phyloP scores from a whole-genome alignment of 2,888 invertebrate species.

The Globia sparganii region DNA sequence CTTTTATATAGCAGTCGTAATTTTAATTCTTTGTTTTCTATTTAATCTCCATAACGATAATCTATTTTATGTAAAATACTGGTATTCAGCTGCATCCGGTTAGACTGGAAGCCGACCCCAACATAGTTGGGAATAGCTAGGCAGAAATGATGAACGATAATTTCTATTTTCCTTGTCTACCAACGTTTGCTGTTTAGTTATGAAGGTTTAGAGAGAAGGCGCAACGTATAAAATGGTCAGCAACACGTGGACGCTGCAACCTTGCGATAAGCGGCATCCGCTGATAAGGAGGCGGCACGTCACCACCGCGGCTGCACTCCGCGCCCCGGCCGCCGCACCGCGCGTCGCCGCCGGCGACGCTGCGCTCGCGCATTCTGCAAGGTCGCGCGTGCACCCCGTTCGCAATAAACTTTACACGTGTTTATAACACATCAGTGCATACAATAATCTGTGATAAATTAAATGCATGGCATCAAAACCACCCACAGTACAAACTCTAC shows the following conservation, averaged over 20 bases:
- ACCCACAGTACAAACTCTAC: slow-evolving; percentile 25
- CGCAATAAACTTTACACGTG: slow-evolving; percentile 83
- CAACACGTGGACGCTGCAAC: slow-evolving; percentile 82
- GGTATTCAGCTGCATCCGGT: no score
- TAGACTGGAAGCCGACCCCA: no score
- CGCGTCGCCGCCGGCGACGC: slow-evolving; percentile 41
- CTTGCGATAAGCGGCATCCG: slow-evolving; percentile 85
- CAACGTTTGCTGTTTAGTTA: slow-evolving; percentile 33
- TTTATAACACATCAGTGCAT: slow-evolving; percentile 63
- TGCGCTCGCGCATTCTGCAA: slow-evolving; percentile 69
- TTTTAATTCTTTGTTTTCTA: slow-evolving; percentile 8
- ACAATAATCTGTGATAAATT: slow-evolving; percentile 57
- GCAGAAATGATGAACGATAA: no score
- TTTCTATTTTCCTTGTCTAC: slow-evolving; percentile 20
- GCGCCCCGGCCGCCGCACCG: slow-evolving; percentile 49
- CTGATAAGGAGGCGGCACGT: slow-evolving; percentile 81
- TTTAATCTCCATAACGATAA: slow-evolving; percentile 10
- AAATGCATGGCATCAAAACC: slow-evolving; percentile 39
- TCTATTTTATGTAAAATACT: no score
- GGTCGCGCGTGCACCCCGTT: slow-evolving; percentile 79
- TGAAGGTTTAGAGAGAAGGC: slow-evolving; percentile 52
- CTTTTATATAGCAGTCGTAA: not conserved
- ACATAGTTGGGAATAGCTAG: no score
- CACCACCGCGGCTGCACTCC: slow-evolving; percentile 68
- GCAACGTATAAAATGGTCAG: slow-evolving; percentile 71